phyloP scores from a whole-genome alignment of 2,113 vertebrate genomes.

The Callithrix jacchus region DNA sequence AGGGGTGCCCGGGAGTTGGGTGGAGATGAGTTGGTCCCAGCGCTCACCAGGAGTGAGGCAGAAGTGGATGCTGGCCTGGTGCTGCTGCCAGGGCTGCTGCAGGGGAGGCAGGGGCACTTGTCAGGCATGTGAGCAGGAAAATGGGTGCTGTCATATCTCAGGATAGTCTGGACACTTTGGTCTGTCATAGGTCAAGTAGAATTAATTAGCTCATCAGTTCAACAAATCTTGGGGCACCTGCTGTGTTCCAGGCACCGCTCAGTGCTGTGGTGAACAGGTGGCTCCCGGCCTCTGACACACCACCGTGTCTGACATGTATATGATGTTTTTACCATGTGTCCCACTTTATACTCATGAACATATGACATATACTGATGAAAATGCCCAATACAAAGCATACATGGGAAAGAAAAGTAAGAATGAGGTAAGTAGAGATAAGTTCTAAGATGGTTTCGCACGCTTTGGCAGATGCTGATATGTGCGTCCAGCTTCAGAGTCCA shows the following conservation, averaged over 20 bases:
- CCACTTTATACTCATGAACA: background rate
- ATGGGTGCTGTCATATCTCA: background rate
- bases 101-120: background rate
- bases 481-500: background rate
- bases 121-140: background rate
- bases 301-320: rapidly evolving
- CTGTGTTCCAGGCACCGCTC: background rate
- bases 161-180: background rate
- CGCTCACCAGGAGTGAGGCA: background rate
- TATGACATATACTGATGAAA: background rate
- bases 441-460: background rate
- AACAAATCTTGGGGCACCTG: background rate
- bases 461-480: background rate
- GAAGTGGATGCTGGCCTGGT: background rate
- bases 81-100: background rate
- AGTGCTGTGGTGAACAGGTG: background rate
- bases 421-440: background rate
- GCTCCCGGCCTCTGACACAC: background rate
- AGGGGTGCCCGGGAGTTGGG: background rate
- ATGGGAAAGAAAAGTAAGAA: background rate
- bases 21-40: background rate
- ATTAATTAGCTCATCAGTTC: background rate
- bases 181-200: background rate
- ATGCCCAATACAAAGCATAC: background rate
- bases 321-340: background rate